Evolutionary conservation across 2,888 invertebrate species (phyloP), one percentile per base, ranked within the genome.

Genomic region (Blastobasis adustella): DNA sequence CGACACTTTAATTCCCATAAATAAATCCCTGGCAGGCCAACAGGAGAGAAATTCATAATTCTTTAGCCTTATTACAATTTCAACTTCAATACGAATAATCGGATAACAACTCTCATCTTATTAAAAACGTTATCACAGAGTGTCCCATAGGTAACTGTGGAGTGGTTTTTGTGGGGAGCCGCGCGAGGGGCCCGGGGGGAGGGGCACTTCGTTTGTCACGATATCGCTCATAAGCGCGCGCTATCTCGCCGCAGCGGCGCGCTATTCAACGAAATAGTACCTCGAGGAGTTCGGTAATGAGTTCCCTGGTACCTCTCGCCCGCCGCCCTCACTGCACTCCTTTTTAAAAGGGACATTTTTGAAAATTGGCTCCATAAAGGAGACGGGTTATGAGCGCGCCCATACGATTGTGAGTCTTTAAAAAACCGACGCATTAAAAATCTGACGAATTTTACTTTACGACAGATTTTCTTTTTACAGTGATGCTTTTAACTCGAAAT

Each of bases 241-340:
- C 82, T 84, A 84, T 85, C 82, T 83, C 71, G 56, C 63, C 67
- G 65, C 69, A 67, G 70, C 74, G 72, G 70, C 73, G 61, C 71
- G 67, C 83, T 76, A 83, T 86, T 86, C 85, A 85, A 67, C 81
- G 71, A 86, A 86, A 86, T 84, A 82, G 81, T 83, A 81, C 81
- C 82, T 84, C 79, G 78, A 84, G 83, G 83, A 82, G 81, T 83
- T 84, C 62, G 74, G 80, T 86, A 85, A 86, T 85, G 86, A 85
- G 82, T 79, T 84, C 77, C 79, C 79, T 77, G 76, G 73, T 79
- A 76, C 69, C 74, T 76, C 71, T 71, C 71, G 71, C 72, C 71
- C 70, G 74, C 75, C 72, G 69, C 67, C 67, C 71, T 71, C 63
- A 63, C 66, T 78, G 73, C 76, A 81, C 55, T 59, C 58, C 63